Evolutionary conservation across 2,797 vertebrate genomes (phyloP).

Genomic region (Alcedo quadribrachys): DNA sequence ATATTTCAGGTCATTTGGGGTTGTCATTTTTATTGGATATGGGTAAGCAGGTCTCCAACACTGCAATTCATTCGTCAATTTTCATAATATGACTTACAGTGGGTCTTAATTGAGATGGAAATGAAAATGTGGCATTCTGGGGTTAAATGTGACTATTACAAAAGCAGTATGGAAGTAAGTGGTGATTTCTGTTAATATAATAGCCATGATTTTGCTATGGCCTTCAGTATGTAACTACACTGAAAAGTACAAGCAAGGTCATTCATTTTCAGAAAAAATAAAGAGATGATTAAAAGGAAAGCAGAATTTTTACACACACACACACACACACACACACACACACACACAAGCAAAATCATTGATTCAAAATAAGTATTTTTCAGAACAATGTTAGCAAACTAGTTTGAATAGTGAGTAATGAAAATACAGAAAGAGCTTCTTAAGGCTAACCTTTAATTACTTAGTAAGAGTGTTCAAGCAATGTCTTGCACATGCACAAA

Average conservation of each 20-base stretch:
- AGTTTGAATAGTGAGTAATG: neutral
- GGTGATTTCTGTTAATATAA: neutral
- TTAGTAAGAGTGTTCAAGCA: neutral
- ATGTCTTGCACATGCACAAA: neutral
- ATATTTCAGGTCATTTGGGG: neutral
- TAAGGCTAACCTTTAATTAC: neutral
- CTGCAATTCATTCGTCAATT: neutral
- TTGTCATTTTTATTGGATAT: neutral
- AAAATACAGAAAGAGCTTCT: neutral
- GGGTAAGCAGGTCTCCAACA: neutral
- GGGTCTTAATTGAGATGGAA: neutral
- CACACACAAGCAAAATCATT: neutral
- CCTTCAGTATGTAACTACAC: neutral
- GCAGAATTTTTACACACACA: neutral
- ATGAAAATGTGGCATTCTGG: neutral
- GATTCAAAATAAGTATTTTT: neutral
- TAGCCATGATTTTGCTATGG: neutral
- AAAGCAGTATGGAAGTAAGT: neutral
- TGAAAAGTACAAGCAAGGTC: neutral
- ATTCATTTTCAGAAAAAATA: neutral
- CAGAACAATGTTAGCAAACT: neutral
- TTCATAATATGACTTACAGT: neutral
- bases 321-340: fast-evolving
- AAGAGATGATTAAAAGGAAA: neutral
- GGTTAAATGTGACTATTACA: neutral